These are phyloP conservation scores for Theristicus caerulescens DNA, from an alignment of 2,113 vertebrate species.

Conservation along the genomic window DNA sequence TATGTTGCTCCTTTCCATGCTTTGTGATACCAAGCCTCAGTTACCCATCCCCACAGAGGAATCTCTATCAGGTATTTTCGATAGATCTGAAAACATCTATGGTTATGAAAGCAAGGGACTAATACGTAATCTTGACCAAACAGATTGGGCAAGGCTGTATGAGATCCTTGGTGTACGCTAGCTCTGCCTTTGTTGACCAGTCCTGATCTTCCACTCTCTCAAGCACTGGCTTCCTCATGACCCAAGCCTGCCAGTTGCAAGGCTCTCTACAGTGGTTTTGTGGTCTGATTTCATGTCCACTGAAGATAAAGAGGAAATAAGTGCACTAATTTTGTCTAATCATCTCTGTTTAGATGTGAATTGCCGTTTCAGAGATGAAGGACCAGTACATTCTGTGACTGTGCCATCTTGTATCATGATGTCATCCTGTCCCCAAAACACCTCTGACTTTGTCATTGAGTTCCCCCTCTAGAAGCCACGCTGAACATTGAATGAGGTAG, in stretches of 20 bases:
- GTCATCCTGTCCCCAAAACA: not conserved
- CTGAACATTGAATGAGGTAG: not conserved
- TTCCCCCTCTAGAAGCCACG: fast-evolving
- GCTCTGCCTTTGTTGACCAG: not conserved
- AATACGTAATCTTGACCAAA: not conserved
- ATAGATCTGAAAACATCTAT: not conserved
- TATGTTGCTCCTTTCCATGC: not conserved
- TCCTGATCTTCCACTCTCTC: not conserved
- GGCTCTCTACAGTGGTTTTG: not conserved
- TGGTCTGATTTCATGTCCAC: not conserved
- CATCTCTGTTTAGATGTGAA: not conserved
- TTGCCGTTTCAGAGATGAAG: not conserved
- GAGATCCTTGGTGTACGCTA: not conserved
- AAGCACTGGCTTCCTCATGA: not conserved
- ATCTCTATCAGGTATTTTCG: not conserved
- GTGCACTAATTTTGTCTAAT: not conserved
- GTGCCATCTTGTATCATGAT: not conserved
- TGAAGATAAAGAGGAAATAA: not conserved
- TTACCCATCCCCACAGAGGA: not conserved
- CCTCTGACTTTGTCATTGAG: not conserved
- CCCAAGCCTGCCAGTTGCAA: not conserved
- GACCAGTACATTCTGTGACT: not conserved
- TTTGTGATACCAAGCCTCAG: not conserved
- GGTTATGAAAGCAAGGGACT: not conserved
- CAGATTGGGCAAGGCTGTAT: not conserved